Conservation (phyloP, 2,113 vertebrate genomes). For the Myiozetetes cayanensis region DNA sequence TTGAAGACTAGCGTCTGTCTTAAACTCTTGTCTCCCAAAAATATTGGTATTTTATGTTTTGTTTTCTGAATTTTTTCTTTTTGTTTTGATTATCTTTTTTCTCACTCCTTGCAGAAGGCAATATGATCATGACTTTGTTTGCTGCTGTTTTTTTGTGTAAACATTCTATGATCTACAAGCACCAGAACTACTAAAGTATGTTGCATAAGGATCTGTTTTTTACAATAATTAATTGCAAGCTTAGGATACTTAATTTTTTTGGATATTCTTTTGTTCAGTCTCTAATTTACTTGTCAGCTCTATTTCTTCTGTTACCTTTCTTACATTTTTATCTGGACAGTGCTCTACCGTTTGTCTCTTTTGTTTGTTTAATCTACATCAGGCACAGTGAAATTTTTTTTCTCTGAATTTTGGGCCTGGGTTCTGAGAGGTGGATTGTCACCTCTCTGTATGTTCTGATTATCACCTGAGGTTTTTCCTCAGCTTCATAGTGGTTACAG, state of each 20-base stretch:
- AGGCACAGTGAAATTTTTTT: background rate
- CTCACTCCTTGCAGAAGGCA: fast-evolving
- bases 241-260: background rate
- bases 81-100: background rate
- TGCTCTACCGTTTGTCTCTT: background rate
- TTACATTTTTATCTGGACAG: background rate
- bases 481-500: background rate
- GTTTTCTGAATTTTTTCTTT: background rate
- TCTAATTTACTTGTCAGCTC: background rate
- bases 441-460: background rate
- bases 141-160: background rate
- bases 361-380: background rate
- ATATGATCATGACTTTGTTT: background rate
- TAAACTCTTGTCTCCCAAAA: background rate
- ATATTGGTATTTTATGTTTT: background rate
- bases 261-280: background rate
- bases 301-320: background rate
- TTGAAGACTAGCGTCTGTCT: background rate
- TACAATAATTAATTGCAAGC: background rate
- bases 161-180: background rate
- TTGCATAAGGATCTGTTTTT: background rate
- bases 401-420: background rate
- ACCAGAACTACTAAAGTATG: background rate
- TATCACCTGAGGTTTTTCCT: background rate
- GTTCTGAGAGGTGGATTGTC: background rate